Evolutionary conservation across 2,113 vertebrate genomes (phyloP).

Genomic region (Pluvianellus socialis): DNA sequence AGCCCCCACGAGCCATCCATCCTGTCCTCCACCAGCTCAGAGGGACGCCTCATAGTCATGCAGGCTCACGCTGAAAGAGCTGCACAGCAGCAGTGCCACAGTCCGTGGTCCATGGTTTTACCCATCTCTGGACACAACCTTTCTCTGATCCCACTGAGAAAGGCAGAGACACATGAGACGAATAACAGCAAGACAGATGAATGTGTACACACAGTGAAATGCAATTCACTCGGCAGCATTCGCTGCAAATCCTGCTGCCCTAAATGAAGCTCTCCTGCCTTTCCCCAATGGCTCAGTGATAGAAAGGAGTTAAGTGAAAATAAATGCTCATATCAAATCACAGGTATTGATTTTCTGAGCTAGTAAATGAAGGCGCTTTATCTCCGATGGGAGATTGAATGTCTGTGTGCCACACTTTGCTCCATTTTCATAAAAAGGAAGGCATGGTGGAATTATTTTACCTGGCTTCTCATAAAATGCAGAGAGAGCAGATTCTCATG

Average conservation of each 20-base stretch:
- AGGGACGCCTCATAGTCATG: background rate
- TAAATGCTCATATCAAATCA: constrained; percentile 75
- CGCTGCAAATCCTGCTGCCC: constrained; percentile 40
- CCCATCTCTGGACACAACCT: background rate
- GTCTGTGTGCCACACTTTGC: constrained; percentile 57
- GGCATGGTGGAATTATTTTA: constrained; percentile 65
- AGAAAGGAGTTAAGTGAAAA: constrained; percentile 73
- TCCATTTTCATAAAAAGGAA: constrained; percentile 72
- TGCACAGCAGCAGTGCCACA: background rate
- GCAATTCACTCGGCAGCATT: constrained; percentile 18
- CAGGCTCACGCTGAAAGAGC: background rate
- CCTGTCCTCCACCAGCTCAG: background rate
- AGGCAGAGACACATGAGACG: background rate
- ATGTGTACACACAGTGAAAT: constrained; percentile 23
- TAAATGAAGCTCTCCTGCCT: constrained; percentile 61
- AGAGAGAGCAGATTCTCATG: constrained; percentile 43
- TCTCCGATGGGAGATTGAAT: constrained; percentile 70
- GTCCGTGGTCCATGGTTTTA: background rate
- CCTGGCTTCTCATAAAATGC: constrained; percentile 51
- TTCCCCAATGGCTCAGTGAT: constrained; percentile 53
- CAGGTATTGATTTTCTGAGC: constrained; percentile 73
- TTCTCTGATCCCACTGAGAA: background rate
- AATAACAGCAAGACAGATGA: background rate
- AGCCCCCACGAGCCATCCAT: background rate
- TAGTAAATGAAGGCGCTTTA: constrained; percentile 72